Percentiles rank a stretch among this genome's conserved stretches.
Conservation (phyloP, 1,140 invertebrate species). For the Drosophila kohkoa region DNA sequence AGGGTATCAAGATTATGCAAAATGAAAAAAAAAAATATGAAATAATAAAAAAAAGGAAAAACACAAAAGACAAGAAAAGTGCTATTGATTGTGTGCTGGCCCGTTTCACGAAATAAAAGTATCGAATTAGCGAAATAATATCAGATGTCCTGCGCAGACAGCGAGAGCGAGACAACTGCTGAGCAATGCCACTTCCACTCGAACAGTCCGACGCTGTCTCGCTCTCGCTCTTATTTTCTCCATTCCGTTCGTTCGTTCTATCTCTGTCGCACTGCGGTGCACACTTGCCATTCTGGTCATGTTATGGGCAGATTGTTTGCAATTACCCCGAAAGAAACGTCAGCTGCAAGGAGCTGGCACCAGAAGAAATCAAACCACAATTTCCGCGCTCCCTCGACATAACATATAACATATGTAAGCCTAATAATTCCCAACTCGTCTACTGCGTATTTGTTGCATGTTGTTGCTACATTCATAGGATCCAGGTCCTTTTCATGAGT, state of each 20-base stretch:
- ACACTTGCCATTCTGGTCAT: slow-evolving; percentile 17
- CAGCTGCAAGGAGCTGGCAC: slow-evolving; percentile 55
- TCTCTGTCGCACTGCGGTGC: not conserved
- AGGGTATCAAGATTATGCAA: slow-evolving; percentile 62
- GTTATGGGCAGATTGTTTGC: slow-evolving; percentile 56
- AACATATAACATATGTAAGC: slow-evolving; percentile 58
- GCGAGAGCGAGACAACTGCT: slow-evolving; percentile 13
- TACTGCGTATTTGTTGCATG: slow-evolving; percentile 62
- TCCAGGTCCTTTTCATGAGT: not conserved
- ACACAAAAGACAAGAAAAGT: slow-evolving; percentile 46
- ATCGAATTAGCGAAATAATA: slow-evolving; percentile 84
- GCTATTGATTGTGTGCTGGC: slow-evolving; percentile 35
- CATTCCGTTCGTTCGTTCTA: not conserved
- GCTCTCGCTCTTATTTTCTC: not conserved
- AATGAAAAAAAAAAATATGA: slow-evolving; percentile 29
- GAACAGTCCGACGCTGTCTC: slow-evolving; percentile 44
- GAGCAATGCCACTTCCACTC: slow-evolving; percentile 62
- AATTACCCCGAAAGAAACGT: slow-evolving; percentile 50
- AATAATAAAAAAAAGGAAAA: slow-evolving; percentile 27
- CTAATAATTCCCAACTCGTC: slow-evolving; percentile 62
- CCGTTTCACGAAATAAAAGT: slow-evolving; percentile 73
- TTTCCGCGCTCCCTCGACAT: slow-evolving; percentile 44
- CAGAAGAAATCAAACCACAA: slow-evolving; percentile 69
- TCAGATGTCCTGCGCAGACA: slow-evolving; percentile 62
- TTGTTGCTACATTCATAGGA: slow-evolving; percentile 64